Evolutionary conservation across 2,113 vertebrate genomes (phyloP).

Genomic region (Fregata magnificens): DNA sequence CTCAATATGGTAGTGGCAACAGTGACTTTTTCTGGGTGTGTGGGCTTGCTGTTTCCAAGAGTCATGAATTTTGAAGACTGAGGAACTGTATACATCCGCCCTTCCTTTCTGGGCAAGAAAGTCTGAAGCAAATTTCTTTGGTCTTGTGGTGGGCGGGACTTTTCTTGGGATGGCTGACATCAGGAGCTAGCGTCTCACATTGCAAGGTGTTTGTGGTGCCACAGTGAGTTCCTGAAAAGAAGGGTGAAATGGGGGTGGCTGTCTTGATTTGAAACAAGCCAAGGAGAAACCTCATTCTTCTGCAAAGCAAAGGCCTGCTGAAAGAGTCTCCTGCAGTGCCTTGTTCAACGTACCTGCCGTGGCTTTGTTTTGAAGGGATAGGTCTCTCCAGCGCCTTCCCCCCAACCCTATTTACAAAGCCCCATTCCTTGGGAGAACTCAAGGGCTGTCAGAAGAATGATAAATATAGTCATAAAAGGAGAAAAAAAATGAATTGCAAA

Average conservation of each 20-base stretch:
- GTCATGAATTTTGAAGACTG: background rate
- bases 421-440: background rate
- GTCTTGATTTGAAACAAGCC: background rate
- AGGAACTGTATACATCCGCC: background rate
- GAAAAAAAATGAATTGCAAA: background rate
- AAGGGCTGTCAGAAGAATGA: background rate
- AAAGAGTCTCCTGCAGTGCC: background rate
- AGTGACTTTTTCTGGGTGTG: background rate
- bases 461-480: background rate
- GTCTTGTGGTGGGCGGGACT: background rate
- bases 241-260: background rate
- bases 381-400: background rate
- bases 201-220: background rate
- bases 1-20: background rate
- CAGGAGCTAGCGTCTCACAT: background rate
- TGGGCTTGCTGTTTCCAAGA: background rate
- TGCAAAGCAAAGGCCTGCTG: background rate
- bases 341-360: background rate
- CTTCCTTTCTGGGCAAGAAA: background rate
- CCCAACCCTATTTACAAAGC: background rate
- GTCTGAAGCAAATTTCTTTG: background rate
- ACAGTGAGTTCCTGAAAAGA: background rate
- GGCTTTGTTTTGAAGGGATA: background rate
- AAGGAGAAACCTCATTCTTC: background rate
- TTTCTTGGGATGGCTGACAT: background rate